Evolutionary conservation across 2,888 invertebrate genomes (phyloP).

Genomic region (Phyto melanocephala): DNA sequence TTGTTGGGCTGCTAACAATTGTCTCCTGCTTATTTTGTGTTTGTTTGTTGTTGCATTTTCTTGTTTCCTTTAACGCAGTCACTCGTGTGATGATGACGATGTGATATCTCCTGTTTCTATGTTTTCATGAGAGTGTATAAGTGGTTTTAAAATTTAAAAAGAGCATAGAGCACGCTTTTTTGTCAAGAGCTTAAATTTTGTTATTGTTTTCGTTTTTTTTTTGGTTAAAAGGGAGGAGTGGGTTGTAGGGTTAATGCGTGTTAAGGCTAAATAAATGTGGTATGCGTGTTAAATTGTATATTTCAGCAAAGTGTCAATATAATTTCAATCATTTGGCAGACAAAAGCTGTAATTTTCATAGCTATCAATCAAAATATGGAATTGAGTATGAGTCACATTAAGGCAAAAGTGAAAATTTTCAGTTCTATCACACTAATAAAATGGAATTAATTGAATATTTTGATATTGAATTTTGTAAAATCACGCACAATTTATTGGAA

Average conservation of each 20-base stretch:
- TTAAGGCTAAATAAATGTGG: neutral
- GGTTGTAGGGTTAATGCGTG: conserved; percentile 5
- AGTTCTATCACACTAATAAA: too few relatives aligned
- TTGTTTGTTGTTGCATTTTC: conserved; percentile 16
- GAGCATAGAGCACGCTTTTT: conserved; percentile 54
- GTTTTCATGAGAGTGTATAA: neutral
- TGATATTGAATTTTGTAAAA: too few relatives aligned
- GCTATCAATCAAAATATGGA: conserved; percentile 13
- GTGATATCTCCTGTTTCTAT: conserved; percentile 29
- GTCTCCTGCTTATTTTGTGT: conserved; percentile 21
- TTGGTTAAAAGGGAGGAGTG: neutral
- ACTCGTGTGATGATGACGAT: conserved; percentile 44
- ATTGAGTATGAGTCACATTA: neutral
- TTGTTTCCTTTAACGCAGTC: neutral
- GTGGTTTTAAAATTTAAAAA: neutral
- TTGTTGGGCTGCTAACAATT: conserved; percentile 14
- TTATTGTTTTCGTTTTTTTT: neutral
- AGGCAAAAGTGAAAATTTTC: neutral
- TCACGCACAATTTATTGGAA: too few relatives aligned
- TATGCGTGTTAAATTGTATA: conserved; percentile 11
- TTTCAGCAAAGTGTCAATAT: conserved; percentile 42
- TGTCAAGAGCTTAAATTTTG: conserved; percentile 28
- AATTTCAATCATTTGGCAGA: conserved; percentile 24
- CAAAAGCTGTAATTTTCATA: neutral
- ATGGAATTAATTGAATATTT: too few relatives aligned